Base-by-base conservation (phyloP, 2,797 vertebrate species). In the Pseudotriccus pelzelni region DNA sequence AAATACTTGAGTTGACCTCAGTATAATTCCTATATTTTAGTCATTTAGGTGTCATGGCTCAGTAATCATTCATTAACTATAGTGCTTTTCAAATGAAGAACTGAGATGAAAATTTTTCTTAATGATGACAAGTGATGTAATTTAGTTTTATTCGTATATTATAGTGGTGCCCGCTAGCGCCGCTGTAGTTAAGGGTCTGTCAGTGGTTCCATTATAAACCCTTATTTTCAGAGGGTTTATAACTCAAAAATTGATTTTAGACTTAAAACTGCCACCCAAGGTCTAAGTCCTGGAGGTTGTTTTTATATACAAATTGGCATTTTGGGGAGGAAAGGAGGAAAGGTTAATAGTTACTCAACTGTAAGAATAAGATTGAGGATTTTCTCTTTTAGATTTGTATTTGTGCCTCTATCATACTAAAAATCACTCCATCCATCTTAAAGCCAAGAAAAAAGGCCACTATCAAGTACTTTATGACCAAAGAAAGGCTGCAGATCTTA, bases 71-170 rank as follows among this genome's bases (percentile, higher is more conserved):
- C 97, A 98, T 98, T 98, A 98, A 97, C 96, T 97, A 94, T 95
- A 97, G 96, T 95, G 97, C 97, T 98, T 98, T 97, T 97, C 96
- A 96, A 97, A 97, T 96, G 97, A 98, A 97, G 97, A 98, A 97
- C 84, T 56, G 96, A 98, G 97, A 97, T 97, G 97, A 97, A 97
- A 96, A 97, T 97, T 97, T 97, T 97, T 98, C 97, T 97, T 97
- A 98, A 98, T 97, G 97, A 98, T 98, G 98, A 98, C 98, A 97
- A 97, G 97, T 97, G 97, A 97, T 97, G 95, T 96, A 97, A 98
- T 98, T 98, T 97, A 97, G 96, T 97, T 97, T 98, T 97, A 97
- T 98, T 97, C 97, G 81, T 95, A 55, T 92, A 86, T 90, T 94
- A 95, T 89, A 81, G 83, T 92, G 94, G 95, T 97, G 97, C 97